Evolutionary conservation across 1,140 invertebrate species (phyloP), one percentile per base, ranked within the genome.

Genomic region (Aricia agestis): DNA sequence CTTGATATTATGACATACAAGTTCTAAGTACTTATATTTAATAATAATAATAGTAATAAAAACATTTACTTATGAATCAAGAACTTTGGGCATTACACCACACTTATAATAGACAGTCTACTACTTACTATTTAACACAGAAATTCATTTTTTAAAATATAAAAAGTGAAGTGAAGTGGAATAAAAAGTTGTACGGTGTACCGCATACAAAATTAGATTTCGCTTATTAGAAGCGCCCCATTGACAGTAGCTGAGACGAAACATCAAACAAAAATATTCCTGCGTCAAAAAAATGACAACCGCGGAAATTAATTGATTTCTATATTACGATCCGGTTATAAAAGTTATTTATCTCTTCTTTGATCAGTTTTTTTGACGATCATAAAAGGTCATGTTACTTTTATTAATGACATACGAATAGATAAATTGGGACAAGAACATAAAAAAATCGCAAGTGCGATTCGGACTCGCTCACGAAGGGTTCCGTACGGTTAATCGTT

Each of bases 181-280:
- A 63, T 63, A 63, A 63, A 63, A 63, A 63, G 59, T 63, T 63
- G 19, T 63, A 18, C 18, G 0, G 58, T 18, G 2, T 59, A 36
- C 2, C 36, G 36, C 36, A 36, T 63, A 63, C 19, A 63, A 63
- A 63, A 63, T 63, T 63, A 63, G 59, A 63, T 63, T 63, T 63
- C 59, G 59, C 59, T 63, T 63, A 63, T 63, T 63, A 63, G 59
- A 63, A 19, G 10, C 59, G 59, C 59, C 10, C 59, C 59, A 63
- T 63, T 63, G 17, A 25, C 59, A 6, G 59, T 63, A 63, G 59
- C 59, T 63, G 59, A 63, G 59, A 19, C 59, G 59, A 63, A 63
- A 63, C 59, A 63, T 63, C 59, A 63, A 63, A 63, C 59, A 19
- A 63, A 63, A 63, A 63, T 63, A 25, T 63, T 63, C 19, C 18